A percentile compares a stretch with the other conserved stretches of the same genome.
These are phyloP conservation scores for Puffinus mauretanicus DNA, from an alignment of 2,113 vertebrate species.

Conservation along the genomic window DNA sequence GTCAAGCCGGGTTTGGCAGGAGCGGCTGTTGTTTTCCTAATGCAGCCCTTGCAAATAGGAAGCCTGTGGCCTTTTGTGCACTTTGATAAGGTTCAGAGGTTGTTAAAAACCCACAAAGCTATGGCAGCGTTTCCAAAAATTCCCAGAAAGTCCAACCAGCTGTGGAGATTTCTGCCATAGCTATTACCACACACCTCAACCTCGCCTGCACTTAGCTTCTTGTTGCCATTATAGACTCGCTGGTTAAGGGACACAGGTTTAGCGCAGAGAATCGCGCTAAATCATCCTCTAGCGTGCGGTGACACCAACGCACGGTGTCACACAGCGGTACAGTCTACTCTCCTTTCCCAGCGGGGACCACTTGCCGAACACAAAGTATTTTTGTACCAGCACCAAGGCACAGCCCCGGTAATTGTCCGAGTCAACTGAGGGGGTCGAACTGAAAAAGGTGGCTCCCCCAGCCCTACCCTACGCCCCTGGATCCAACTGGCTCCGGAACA, in stretches of 20 bases:
- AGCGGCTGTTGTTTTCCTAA: neutral
- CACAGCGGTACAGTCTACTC: rapidly evolving
- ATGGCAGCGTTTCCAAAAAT: neutral
- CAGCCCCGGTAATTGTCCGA: too few relatives aligned
- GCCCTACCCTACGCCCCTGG: neutral
- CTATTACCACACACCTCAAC: neutral
- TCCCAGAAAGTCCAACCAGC: neutral
- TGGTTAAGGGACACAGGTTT: neutral
- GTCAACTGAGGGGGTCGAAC: rapidly evolving
- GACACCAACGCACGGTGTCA: neutral
- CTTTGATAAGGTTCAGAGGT: neutral
- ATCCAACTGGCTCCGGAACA: neutral
- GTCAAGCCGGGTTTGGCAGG: neutral
- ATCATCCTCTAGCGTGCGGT: rapidly evolving
- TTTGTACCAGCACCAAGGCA: neutral
- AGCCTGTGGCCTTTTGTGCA: neutral
- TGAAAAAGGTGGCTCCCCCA: neutral
- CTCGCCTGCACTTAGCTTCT: rapidly evolving
- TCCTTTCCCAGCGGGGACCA: neutral
- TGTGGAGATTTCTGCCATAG: neutral
- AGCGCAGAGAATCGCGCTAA: neutral
- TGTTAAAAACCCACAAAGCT: neutral
- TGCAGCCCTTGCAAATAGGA: neutral
- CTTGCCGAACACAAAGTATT: neutral
- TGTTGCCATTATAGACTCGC: rapidly evolving